Evolutionary conservation across 2,797 vertebrate species (phyloP).

Genomic region (Lateolabrax maculatus): DNA sequence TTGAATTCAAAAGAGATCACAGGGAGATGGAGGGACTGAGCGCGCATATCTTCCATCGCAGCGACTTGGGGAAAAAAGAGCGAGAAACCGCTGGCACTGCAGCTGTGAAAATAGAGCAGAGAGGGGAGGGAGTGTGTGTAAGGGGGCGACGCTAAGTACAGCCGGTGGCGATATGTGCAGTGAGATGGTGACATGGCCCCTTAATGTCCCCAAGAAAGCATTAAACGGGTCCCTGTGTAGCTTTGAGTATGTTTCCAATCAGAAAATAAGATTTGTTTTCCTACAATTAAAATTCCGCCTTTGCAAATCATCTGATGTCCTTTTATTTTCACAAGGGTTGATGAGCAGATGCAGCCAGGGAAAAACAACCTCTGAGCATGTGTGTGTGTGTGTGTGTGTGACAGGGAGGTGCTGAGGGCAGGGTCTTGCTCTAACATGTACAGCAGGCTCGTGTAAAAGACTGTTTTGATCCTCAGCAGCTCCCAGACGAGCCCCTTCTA

Average conservation of each 20-base stretch:
- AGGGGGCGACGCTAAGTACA: conserved; percentile 40
- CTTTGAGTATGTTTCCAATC: neutral
- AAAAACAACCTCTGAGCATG: conserved; percentile 59
- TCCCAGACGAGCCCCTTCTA: conserved; percentile 72
- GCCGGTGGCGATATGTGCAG: conserved; percentile 21
- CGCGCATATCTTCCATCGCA: conserved; percentile 42
- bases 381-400: conserved; percentile 31
- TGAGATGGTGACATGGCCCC: conserved; percentile 24
- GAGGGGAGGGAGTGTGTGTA: neutral
- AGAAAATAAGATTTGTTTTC: conserved; percentile 3
- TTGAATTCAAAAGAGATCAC: conserved; percentile 52
- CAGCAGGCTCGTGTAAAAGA: conserved; percentile 70
- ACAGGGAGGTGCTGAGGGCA: conserved; percentile 63
- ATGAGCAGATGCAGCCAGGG: conserved; percentile 41
- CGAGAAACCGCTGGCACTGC: conserved; percentile 41
- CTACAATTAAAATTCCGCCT: conserved; percentile 14
- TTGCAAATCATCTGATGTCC: conserved; percentile 17
- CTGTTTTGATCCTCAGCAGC: conserved; percentile 77
- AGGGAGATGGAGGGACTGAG: conserved; percentile 47
- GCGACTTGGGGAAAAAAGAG: conserved; percentile 14
- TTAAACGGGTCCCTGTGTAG: neutral
- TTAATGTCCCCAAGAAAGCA: conserved; percentile 20
- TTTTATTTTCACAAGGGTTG: conserved; percentile 36
- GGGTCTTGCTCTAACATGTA: conserved; percentile 81
- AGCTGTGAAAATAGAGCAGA: conserved; percentile 67